phyloP scores from a whole-genome alignment of 2,888 invertebrate species.

The Timema cristinae region DNA sequence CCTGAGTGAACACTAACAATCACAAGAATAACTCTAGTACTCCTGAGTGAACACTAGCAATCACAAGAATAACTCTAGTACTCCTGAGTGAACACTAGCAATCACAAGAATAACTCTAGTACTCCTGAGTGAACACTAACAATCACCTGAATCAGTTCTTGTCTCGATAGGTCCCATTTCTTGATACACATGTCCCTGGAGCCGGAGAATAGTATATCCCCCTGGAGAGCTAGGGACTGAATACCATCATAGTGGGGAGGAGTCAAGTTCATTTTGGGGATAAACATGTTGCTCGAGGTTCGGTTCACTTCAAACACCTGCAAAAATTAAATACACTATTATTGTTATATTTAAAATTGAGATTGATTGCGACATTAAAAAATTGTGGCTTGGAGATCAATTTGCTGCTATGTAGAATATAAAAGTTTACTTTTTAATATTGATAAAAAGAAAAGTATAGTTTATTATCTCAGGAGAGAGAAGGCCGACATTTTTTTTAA shows the following conservation, averaged over 20 bases:
- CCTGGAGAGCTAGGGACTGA: slow-evolving; percentile 67
- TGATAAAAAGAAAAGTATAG: no score
- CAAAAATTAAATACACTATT: slow-evolving; percentile 13
- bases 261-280: slow-evolving; percentile 62
- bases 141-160: slow-evolving; percentile 54
- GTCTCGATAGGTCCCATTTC: slow-evolving; percentile 68
- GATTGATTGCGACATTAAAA: no score
- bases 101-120: slow-evolving; percentile 42
- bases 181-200: slow-evolving; percentile 83
- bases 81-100: background rate
- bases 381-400: no score
- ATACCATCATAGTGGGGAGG: slow-evolving; percentile 91
- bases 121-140: background rate
- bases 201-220: slow-evolving; percentile 71
- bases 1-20: background rate
- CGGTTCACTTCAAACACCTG: slow-evolving; percentile 50
- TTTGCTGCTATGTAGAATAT: no score
- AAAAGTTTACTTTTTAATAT: no score
- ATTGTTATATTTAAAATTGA: background rate
- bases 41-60: background rate
- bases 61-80: slow-evolving; percentile 42
- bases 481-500: no score
- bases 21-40: slow-evolving; percentile 42
- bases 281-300: slow-evolving; percentile 49
- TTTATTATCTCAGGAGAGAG: no score